These are phyloP conservation scores for Calycopis cecrops DNA, from an alignment of 1,140 invertebrate species.

Conservation along the genomic window DNA sequence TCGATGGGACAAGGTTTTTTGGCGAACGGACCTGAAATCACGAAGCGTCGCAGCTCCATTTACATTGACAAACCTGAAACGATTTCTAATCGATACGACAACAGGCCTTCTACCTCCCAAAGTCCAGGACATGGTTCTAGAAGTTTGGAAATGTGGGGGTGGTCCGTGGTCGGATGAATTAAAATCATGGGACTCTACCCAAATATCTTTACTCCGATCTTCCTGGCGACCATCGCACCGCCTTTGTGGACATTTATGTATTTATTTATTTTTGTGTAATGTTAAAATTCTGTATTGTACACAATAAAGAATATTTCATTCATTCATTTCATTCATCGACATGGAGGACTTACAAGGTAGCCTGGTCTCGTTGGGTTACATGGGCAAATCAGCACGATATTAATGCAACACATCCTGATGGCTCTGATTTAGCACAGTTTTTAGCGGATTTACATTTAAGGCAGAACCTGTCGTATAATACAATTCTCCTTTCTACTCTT, in stretches of 20 bases:
- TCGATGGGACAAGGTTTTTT: constrained; percentile 21
- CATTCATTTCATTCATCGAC: too few species aligned
- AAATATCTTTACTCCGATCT: background rate
- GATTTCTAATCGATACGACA: constrained; percentile 21
- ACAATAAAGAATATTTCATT: too few species aligned
- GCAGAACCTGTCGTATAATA: constrained; percentile 6
- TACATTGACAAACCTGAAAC: constrained; percentile 20
- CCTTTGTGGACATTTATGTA: too few species aligned
- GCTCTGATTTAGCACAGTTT: constrained; percentile 21
- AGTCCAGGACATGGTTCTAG: background rate
- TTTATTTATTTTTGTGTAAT: too few species aligned
- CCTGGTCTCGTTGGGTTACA: constrained; percentile 17
- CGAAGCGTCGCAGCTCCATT: constrained; percentile 24
- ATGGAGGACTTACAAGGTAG: constrained; percentile 20
- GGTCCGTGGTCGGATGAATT: background rate
- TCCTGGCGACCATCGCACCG: background rate
- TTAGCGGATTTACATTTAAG: constrained; percentile 20
- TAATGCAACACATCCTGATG: background rate
- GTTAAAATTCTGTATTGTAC: too few species aligned
- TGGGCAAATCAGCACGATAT: constrained; percentile 17
- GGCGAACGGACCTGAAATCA: constrained; percentile 28
- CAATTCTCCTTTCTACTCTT: constrained; percentile 40
- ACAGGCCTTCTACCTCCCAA: background rate
- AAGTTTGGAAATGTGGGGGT: constrained; percentile 11
- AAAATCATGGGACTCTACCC: constrained; percentile 5